Conservation (phyloP, 2,113 vertebrate genomes). For the Empidonax traillii region DNA sequence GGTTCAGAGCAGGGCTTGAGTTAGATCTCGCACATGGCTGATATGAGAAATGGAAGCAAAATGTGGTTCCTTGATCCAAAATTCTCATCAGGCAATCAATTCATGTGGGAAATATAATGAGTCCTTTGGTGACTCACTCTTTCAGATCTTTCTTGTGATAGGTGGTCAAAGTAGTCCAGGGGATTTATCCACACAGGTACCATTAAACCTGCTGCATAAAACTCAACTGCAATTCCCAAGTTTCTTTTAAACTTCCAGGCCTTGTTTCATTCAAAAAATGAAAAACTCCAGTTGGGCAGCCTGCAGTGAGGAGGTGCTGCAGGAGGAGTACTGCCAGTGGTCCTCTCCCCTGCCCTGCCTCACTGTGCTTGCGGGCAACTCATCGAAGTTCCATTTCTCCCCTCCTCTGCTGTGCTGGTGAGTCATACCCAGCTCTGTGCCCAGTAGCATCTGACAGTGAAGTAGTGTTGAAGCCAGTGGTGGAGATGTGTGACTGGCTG, state of each 20-base stretch:
- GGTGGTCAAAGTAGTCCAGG: not conserved
- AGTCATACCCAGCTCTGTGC: not conserved
- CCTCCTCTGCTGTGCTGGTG: fast-evolving
- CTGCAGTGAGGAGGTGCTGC: not conserved
- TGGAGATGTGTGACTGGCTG: not conserved
- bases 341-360: fast-evolving
- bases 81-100: not conserved
- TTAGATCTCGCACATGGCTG: not conserved
- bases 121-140: not conserved
- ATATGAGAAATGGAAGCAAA: not conserved
- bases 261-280: not conserved
- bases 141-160: not conserved
- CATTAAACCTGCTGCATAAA: not conserved
- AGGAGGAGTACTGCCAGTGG: not conserved
- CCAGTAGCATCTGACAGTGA: fast-evolving
- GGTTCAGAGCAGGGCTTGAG: not conserved
- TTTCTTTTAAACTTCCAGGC: not conserved
- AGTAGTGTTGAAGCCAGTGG: fast-evolving
- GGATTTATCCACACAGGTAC: not conserved
- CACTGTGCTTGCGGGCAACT: not conserved
- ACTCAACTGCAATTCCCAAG: fast-evolving
- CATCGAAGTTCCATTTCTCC: not conserved
- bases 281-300: not conserved
- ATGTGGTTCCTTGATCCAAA: not conserved
- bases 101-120: not conserved